Conservation (phyloP, 2,888 invertebrate species). For the Aphidoletes aphidimyza region DNA sequence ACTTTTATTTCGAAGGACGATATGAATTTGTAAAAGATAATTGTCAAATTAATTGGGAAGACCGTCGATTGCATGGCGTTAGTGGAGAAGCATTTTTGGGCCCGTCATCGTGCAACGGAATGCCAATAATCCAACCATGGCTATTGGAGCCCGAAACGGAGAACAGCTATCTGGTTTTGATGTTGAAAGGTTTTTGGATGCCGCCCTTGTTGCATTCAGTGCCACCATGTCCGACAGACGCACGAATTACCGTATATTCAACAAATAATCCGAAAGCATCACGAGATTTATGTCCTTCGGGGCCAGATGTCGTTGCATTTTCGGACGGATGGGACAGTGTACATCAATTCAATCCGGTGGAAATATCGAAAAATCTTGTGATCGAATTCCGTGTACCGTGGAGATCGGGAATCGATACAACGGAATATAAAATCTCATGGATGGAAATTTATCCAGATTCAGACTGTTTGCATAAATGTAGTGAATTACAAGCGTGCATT, state of each 20-base stretch:
- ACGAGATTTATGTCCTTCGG: constrained; percentile 72
- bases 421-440: constrained; percentile 57
- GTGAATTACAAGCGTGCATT: constrained; percentile 84
- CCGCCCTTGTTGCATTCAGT: constrained; percentile 61
- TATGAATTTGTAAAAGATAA: constrained; percentile 71
- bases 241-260: constrained; percentile 77
- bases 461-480: constrained; percentile 71
- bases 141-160: constrained; percentile 78
- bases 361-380: constrained; percentile 56
- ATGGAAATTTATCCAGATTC: constrained; percentile 59
- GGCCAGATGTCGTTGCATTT: constrained; percentile 73
- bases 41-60: constrained; percentile 76
- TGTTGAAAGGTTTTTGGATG: constrained; percentile 75
- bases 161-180: constrained; percentile 77
- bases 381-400: constrained; percentile 56
- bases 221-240: constrained; percentile 74
- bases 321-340: constrained; percentile 75
- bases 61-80: constrained; percentile 74
- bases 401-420: constrained; percentile 54
- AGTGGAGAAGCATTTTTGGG: constrained; percentile 79
- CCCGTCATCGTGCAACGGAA: constrained; percentile 69
- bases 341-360: constrained; percentile 57
- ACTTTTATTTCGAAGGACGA: constrained; percentile 81
- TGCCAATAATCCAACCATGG: constrained; percentile 74
- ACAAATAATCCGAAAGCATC: constrained; percentile 57